These are phyloP conservation scores for Anomalospiza imberbis DNA, from an alignment of 2,797 vertebrate species.

Conservation along the genomic window DNA sequence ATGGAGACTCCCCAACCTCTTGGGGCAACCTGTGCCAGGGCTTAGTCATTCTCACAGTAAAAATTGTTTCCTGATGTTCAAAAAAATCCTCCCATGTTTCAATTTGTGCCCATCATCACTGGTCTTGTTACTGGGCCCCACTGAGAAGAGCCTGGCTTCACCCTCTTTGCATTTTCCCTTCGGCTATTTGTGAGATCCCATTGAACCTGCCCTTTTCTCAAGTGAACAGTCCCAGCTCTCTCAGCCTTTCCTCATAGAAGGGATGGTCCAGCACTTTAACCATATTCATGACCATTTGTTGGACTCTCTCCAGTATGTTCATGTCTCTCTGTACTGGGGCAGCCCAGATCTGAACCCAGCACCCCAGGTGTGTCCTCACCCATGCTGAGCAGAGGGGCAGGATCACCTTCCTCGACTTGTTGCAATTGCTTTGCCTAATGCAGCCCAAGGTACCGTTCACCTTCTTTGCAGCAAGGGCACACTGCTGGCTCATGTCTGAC, in stretches of 20 bases:
- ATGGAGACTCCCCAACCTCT: background rate
- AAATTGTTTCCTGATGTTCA: background rate
- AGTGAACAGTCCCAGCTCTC: background rate
- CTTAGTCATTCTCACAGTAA: background rate
- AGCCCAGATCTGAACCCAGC: background rate
- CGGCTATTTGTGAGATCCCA: background rate
- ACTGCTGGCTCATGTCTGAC: accelerated
- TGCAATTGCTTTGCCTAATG: background rate
- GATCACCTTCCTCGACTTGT: background rate
- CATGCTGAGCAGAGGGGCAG: background rate
- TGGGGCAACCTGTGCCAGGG: background rate
- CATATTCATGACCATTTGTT: background rate
- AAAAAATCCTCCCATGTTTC: background rate
- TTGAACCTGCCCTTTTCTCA: background rate
- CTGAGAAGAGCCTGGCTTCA: background rate
- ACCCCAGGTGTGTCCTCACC: background rate
- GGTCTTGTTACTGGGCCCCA: background rate
- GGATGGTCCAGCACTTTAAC: background rate
- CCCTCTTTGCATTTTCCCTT: background rate
- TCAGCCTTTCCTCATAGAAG: background rate
- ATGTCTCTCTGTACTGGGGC: background rate
- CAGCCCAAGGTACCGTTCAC: background rate
- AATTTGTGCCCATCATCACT: background rate
- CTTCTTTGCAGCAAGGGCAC: background rate
- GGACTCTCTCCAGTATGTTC: background rate